Base-by-base conservation (phyloP, 2,113 vertebrate genomes). In the Hemiprocne comata region DNA sequence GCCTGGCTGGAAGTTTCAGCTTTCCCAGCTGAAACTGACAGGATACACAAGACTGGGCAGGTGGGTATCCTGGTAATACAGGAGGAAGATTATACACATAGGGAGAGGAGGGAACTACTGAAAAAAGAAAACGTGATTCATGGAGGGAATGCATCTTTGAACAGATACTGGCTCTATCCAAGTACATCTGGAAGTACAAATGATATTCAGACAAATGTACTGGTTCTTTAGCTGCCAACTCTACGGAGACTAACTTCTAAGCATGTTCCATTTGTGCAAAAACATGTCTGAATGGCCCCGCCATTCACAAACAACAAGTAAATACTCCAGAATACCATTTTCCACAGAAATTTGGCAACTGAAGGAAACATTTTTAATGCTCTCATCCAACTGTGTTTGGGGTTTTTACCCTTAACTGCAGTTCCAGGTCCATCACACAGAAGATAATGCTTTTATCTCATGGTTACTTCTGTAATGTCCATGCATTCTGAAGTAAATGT, bases 31-130 rank as follows among this genome's bases (percentile, higher is more conserved):
- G 34, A 50, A 72, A 34, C 20, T 18, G 9, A 23, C 13, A 28
- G 86, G 54, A 55, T 50, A 72, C 15, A 4, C 2, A 25, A 11
- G 3, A 24, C 0, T 0, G 40, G 61, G 50, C 25, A 61, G 24
- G 18, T 17, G 31, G 17, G 12, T 33, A 7, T 26, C 72, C 60
- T n/a, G 51, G 38, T 51, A 42, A 21, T 50, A 48, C 20, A 10
- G 29, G 28, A 36, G 33, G 19, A 67, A 50, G 11, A 26, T 21
- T 53, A 19, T 8, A 16, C 8, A 66, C 14, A 11, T 2, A 40
- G 44, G 40, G 19, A 57, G 48, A 72, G 75, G 33, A n/a, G 12
- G 31, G 17, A 62, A 9, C 33, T 17, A 48, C 29, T 70, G 3
- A 11, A 46, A 84, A 42, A 77, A 5, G 34, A 57, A 9, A 78